phyloP scores from a whole-genome alignment of 2,888 invertebrate genomes.

The Periphyllus acericola region DNA sequence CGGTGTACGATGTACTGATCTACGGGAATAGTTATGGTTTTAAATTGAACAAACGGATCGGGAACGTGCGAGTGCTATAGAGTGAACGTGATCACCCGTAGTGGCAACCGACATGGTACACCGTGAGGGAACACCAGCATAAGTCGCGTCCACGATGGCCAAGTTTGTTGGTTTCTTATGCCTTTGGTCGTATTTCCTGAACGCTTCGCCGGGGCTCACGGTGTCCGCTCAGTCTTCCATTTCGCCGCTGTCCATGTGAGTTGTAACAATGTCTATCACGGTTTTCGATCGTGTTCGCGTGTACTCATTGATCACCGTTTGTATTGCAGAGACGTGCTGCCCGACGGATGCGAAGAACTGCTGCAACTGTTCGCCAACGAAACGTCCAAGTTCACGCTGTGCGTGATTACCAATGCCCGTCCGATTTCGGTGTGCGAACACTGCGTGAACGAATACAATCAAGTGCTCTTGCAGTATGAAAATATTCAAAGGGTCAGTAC shows the following conservation, averaged over 20 bases:
- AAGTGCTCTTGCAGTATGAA: conserved; percentile 70
- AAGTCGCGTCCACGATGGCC: neutral
- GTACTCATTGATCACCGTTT: neutral
- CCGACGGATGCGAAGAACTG: conserved; percentile 64
- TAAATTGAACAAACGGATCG: too few species aligned
- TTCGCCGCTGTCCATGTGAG: neutral
- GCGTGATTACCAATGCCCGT: conserved; percentile 72
- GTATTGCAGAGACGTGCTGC: conserved; percentile 28
- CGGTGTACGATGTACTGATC: too few species aligned
- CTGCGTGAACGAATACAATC: conserved; percentile 72
- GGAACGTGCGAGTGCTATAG: too few species aligned
- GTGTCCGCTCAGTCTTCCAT: neutral
- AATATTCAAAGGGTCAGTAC: conserved; percentile 68
- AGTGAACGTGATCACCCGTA: neutral
- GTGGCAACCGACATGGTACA: neutral
- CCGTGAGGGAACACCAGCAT: neutral
- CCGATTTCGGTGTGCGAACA: conserved; percentile 74
- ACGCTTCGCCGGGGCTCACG: neutral
- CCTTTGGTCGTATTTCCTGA: neutral
- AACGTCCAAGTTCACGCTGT: conserved; percentile 72
- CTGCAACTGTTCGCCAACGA: conserved; percentile 69
- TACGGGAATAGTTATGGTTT: too few species aligned
- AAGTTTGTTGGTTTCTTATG: neutral
- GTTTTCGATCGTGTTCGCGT: neutral
- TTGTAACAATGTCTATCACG: neutral